Evolutionary conservation across 2,797 vertebrate species (phyloP).

Genomic region (Arctocebus calabarensis): DNA sequence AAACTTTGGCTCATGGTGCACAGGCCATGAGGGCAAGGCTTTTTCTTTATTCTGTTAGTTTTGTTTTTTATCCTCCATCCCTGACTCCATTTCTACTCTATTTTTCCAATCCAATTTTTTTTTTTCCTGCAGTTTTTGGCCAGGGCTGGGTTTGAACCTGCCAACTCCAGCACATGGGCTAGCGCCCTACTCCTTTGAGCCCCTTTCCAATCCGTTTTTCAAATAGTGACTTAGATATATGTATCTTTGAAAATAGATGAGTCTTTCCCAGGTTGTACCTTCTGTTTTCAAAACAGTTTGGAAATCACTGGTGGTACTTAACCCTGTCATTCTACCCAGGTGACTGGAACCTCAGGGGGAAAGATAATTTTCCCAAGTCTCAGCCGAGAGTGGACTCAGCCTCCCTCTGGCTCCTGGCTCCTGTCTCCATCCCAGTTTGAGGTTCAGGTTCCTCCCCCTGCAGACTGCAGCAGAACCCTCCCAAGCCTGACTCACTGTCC

Average conservation of each 20-base stretch:
- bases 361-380: not conserved
- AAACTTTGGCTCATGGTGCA: not conserved
- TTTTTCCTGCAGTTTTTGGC: too few relatives aligned
- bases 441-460: not conserved
- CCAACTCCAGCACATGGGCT: too few relatives aligned
- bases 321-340: not conserved
- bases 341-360: not conserved
- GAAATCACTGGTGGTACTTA: not conserved
- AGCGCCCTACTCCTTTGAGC: too few relatives aligned
- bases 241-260: not conserved
- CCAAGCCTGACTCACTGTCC: not conserved
- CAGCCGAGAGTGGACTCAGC: not conserved
- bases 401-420: not conserved
- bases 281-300: constrained; percentile 57
- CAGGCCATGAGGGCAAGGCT: not conserved
- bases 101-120: not conserved
- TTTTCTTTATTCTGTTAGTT: not conserved
- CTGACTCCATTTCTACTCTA: not conserved
- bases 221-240: not conserved
- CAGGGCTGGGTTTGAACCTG: too few relatives aligned
- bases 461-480: not conserved
- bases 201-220: not conserved
- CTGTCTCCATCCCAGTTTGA: not conserved
- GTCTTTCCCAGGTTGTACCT: not conserved
- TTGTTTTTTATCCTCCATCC: not conserved